Conservation (phyloP, 2,797 vertebrate genomes). For the Rhynchonycteris naso region DNA sequence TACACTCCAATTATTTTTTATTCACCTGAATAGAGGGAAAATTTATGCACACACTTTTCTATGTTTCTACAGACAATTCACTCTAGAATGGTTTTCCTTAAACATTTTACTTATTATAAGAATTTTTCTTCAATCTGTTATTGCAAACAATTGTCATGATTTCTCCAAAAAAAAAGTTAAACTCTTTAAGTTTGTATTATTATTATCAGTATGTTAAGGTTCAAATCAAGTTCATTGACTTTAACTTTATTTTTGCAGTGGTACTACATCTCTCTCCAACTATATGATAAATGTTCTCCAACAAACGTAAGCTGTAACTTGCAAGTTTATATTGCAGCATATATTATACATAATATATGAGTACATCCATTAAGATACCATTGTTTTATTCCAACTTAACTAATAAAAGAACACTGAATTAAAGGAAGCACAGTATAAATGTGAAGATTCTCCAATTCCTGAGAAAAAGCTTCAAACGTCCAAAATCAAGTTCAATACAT, state of each 20-base stretch:
- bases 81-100: slow-evolving; percentile 35
- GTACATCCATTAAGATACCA: background rate
- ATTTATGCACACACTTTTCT: background rate
- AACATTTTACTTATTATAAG: slow-evolving; percentile 24
- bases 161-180: slow-evolving; percentile 35
- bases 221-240: background rate
- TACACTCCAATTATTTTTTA: background rate
- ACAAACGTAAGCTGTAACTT: slow-evolving; percentile 10
- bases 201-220: background rate
- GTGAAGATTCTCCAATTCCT: background rate
- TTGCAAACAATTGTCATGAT: slow-evolving; percentile 14
- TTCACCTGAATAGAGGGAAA: background rate
- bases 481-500: slow-evolving; percentile 27
- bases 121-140: slow-evolving; percentile 38
- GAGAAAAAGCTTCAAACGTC: background rate
- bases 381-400: slow-evolving; percentile 45
- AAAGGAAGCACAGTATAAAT: background rate
- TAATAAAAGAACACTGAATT: slow-evolving; percentile 16
- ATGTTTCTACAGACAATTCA: slow-evolving; percentile 19
- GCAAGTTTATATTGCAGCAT: slow-evolving; percentile 5
- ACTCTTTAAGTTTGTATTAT: background rate
- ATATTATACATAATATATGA: background rate
- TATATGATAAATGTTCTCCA: background rate
- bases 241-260: background rate
- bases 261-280: background rate